These are phyloP conservation scores for Mastigias papua DNA, from an alignment of 30 jellyfish, hydroid and myxozoan genomes.

Conservation along the genomic window DNA sequence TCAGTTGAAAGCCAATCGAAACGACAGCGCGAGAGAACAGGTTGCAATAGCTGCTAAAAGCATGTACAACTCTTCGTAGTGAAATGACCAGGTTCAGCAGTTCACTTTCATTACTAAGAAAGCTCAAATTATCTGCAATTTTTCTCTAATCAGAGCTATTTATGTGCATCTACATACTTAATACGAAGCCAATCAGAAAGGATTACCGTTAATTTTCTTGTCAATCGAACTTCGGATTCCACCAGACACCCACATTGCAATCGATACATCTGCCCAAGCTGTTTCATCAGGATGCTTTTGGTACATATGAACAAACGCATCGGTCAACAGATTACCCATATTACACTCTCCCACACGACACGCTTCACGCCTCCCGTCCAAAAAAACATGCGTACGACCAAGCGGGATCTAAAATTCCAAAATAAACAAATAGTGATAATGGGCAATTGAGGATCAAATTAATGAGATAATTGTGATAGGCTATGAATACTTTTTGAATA, in stretches of 20 bases:
- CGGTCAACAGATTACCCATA: constrained; percentile 94
- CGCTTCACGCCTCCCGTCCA: constrained; percentile 83
- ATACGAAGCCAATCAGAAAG: not conserved
- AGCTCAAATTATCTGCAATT: no score
- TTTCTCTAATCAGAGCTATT: no score
- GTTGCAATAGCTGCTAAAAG: no score
- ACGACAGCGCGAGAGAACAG: no score
- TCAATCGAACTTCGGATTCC: constrained; percentile 87
- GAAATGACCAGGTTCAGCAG: no score
- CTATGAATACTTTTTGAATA: no score
- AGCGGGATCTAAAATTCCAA: constrained; percentile 64
- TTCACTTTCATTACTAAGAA: no score
- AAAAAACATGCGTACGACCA: constrained; percentile 85
- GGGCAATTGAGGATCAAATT: not conserved
- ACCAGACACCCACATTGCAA: constrained; percentile 93
- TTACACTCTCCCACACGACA: constrained; percentile 93
- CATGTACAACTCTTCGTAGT: no score
- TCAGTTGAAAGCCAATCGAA: no score
- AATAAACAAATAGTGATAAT: not conserved
- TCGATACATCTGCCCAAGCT: constrained; percentile 84
- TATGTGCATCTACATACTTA: no score
- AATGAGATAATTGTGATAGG: no score
- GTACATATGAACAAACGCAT: constrained; percentile 87
- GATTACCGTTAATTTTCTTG: constrained; percentile 74
- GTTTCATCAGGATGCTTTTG: constrained; percentile 78